Evolutionary conservation across 2,888 invertebrate species (phyloP).

Genomic region (Rhorus exstirpatorius): DNA sequence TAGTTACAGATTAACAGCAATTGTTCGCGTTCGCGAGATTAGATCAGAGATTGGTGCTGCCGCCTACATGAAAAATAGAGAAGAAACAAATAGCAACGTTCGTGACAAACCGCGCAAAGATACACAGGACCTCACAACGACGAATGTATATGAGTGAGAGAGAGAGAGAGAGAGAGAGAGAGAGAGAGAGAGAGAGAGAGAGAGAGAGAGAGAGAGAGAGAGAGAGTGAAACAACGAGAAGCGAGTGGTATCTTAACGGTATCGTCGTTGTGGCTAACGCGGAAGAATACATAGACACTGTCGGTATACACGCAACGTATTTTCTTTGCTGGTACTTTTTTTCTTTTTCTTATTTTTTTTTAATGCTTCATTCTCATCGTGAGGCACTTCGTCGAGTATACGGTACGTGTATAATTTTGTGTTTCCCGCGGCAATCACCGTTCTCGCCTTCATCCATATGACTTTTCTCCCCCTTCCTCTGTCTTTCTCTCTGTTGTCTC

Average conservation of each 20-base stretch:
- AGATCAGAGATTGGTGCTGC: constrained; percentile 45
- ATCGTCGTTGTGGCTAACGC: constrained; percentile 66
- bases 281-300: constrained; percentile 57
- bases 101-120: constrained; percentile 51
- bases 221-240: constrained; percentile 37
- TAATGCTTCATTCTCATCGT: constrained; percentile 52
- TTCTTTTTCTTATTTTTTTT: constrained; percentile 17
- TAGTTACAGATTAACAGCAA: constrained; percentile 21
- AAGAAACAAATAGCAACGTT: constrained; percentile 15
- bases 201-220: constrained; percentile 23
- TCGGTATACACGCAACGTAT: constrained; percentile 29
- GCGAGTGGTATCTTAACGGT: constrained; percentile 70
- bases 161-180: constrained; percentile 22
- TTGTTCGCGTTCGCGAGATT: constrained; percentile 30
- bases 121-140: constrained; percentile 21
- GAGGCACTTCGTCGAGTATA: constrained; percentile 33
- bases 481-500: constrained; percentile 34
- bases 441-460: constrained; percentile 51
- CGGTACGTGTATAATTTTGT: constrained; percentile 65
- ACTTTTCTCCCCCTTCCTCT: constrained; percentile 34
- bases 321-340: constrained; percentile 25
- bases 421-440: constrained; percentile 71
- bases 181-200: constrained; percentile 27
- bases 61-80: constrained; percentile 37
- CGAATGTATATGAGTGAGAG: constrained; percentile 20